A percentile compares a stretch with the other conserved stretches of the same genome.
Conservation (phyloP, 2,113 vertebrate genomes). For the Callaeas wilsoni region DNA sequence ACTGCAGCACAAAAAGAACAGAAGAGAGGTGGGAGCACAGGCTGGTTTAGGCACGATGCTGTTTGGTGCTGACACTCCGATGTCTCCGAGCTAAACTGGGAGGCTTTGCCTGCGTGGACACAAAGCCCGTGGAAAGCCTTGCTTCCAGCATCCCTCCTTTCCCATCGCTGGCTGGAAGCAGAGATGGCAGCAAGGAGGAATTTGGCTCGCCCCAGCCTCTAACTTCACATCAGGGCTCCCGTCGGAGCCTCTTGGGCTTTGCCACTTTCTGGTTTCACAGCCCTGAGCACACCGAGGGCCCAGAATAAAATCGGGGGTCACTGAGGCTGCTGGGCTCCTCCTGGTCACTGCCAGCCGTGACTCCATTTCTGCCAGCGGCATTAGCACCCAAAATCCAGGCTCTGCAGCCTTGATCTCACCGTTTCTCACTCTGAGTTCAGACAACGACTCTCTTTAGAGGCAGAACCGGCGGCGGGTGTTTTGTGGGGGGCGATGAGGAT, state of each 20-base stretch:
- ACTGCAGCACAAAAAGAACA: neutral
- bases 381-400: neutral
- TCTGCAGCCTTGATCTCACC: neutral
- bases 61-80: neutral
- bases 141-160: too few relatives aligned
- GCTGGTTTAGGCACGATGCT: neutral
- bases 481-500: neutral
- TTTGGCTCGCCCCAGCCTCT: neutral
- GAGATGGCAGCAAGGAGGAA: neutral
- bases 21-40: neutral
- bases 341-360: neutral
- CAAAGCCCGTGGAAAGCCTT: neutral
- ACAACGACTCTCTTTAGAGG: neutral
- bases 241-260: neutral
- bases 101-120: neutral
- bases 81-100: accelerated
- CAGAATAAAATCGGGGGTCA: neutral
- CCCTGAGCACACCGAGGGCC: neutral
- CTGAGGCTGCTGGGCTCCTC: neutral
- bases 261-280: neutral
- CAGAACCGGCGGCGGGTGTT: neutral
- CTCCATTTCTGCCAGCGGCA: neutral
- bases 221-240: neutral
- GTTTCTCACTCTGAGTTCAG: neutral
- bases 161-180: neutral